A percentile compares a stretch with the other conserved stretches of the same genome.
Conservation (phyloP, 1,140 invertebrate genomes). For the Drosophila kepulauana region DNA sequence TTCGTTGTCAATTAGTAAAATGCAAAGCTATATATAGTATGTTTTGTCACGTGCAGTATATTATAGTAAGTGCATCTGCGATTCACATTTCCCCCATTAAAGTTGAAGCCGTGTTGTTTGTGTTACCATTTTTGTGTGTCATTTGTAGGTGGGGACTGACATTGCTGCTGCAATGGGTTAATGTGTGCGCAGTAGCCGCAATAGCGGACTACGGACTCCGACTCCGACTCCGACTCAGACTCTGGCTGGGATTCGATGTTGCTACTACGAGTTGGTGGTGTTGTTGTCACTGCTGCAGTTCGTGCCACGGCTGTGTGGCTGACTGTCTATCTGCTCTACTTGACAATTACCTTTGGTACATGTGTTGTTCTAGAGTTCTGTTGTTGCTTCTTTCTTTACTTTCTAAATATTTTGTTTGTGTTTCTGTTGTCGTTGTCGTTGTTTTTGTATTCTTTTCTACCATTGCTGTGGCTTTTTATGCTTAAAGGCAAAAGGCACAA, state of each 20-base stretch:
- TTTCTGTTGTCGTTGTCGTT: slow-evolving; percentile 38
- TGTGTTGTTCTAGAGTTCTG: slow-evolving; percentile 61
- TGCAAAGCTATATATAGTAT: too few species aligned
- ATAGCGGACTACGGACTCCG: slow-evolving; percentile 14
- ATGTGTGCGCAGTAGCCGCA: slow-evolving; percentile 57
- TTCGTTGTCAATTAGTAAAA: too few species aligned
- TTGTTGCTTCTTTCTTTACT: slow-evolving; percentile 73
- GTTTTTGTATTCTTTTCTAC: slow-evolving; percentile 45
- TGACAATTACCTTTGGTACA: slow-evolving; percentile 82
- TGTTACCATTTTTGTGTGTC: slow-evolving; percentile 81
- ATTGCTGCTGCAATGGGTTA: slow-evolving; percentile 43
- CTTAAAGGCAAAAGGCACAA: slow-evolving; percentile 53
- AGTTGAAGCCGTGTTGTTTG: slow-evolving; percentile 38
- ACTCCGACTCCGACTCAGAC: slow-evolving; percentile 1
- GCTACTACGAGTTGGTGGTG: slow-evolving; percentile 31
- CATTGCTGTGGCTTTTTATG: slow-evolving; percentile 26
- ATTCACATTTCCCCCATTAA: slow-evolving; percentile 2
- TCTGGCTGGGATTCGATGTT: slow-evolving; percentile 8
- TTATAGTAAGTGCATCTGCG: slow-evolving; percentile 37
- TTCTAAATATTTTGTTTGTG: slow-evolving; percentile 78
- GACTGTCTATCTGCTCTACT: slow-evolving; percentile 71
- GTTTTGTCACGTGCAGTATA: too few species aligned
- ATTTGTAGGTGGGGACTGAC: slow-evolving; percentile 55
- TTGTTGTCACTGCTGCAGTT: slow-evolving; percentile 36
- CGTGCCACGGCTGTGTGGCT: slow-evolving; percentile 61